Conservation (phyloP, 2,113 vertebrate genomes). For the Montifringilla adamsi region DNA sequence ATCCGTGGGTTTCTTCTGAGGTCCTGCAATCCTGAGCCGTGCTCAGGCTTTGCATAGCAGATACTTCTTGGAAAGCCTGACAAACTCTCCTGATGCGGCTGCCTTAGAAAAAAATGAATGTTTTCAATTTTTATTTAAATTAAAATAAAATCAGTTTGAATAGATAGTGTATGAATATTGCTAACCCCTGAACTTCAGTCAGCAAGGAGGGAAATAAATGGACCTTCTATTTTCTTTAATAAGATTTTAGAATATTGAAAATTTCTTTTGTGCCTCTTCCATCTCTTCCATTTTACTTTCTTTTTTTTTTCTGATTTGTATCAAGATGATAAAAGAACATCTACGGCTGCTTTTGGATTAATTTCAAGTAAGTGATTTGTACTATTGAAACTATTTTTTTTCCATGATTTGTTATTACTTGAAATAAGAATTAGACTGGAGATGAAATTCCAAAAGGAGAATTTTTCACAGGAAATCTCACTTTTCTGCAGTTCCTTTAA, state of each 20-base stretch:
- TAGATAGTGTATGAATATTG: neutral
- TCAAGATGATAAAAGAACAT: neutral
- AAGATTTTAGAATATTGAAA: neutral
- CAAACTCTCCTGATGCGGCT: neutral
- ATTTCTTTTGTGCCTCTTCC: neutral
- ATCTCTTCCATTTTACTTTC: neutral
- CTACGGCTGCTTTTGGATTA: neutral
- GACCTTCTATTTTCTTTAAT: neutral
- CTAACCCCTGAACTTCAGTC: neutral
- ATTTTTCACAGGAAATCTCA: neutral
- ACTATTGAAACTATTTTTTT: neutral
- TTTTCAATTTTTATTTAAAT: neutral
- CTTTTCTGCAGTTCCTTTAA: neutral
- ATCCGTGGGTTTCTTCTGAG: neutral
- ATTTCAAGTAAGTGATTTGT: neutral
- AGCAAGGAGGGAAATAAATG: neutral
- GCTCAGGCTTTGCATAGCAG: neutral
- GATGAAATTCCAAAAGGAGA: neutral
- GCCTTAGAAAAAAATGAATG: neutral
- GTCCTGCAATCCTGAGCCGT: fast-evolving
- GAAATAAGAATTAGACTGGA: neutral
- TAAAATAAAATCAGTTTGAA: neutral
- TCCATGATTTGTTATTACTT: neutral
- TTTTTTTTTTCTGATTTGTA: neutral
- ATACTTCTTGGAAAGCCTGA: neutral